Conservation (phyloP, 2,888 invertebrate genomes). For the Euclidia mi region DNA sequence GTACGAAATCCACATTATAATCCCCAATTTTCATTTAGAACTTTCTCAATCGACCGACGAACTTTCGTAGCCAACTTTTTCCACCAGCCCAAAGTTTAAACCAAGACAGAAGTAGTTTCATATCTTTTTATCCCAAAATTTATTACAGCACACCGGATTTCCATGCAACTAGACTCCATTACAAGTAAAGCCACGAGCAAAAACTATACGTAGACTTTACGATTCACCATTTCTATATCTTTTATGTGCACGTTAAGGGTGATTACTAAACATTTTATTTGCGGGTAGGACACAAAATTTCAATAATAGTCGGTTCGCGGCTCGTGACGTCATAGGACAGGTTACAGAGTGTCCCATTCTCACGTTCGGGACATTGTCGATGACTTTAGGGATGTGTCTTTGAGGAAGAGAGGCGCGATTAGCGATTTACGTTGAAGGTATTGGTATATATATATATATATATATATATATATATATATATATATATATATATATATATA, state of each 20-base stretch:
- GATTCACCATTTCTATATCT: slow-evolving; percentile 25
- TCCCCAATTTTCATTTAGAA: too few relatives aligned
- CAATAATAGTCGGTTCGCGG: slow-evolving; percentile 36
- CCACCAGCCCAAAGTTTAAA: not conserved
- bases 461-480: too few relatives aligned
- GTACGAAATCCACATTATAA: too few relatives aligned
- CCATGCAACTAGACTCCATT: too few relatives aligned
- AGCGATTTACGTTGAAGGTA: not conserved
- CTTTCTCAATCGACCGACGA: too few relatives aligned
- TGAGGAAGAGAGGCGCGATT: not conserved
- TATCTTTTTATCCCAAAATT: too few relatives aligned
- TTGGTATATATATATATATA: too few relatives aligned
- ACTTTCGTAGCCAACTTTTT: too few relatives aligned
- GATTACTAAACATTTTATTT: slow-evolving; percentile 52
- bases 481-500: too few relatives aligned
- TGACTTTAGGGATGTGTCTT: not conserved
- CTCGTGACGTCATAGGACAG: not conserved
- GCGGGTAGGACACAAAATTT: slow-evolving; percentile 48
- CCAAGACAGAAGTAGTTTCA: not conserved
- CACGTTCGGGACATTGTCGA: not conserved
- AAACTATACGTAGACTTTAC: slow-evolving; percentile 33
- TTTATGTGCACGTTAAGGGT: slow-evolving; percentile 43
- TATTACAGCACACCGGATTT: not conserved
- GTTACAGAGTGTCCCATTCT: not conserved
- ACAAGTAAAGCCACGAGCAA: not conserved